Evolutionary conservation across 1,140 invertebrate genomes (phyloP), one percentile per base, ranked within the genome.

Genomic region (Plectus sambesii): DNA sequence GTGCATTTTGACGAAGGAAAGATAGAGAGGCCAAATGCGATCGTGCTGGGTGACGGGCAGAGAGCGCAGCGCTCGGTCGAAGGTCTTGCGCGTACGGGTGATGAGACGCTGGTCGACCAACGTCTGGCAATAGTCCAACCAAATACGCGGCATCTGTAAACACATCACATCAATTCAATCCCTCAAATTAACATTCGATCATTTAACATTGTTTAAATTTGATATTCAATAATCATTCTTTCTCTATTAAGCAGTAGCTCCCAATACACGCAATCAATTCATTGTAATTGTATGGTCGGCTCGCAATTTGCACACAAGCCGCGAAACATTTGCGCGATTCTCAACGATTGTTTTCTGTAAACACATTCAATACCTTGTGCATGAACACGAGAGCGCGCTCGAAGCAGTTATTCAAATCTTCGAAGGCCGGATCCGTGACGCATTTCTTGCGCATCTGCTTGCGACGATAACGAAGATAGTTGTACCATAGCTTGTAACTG

Each of bases 401-500:
- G 74, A 90, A 96, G 8, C 84, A 84, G 76, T 89, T 92, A 65
- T 92, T 93, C 0, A 93, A 82, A 77, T 89, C 82, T 74, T 93
- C 87, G 73, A 82, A 92, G 27, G 77, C 76, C 5, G 83, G 79
- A 75, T 94, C 86, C 43, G 78, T 84, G 39, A 90, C 80, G 64
- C 82, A 83, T 42, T 79, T 76, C 0, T 80, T 81, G 68, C 84
- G 82, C 12, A 89, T 77, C 70, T 93, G 87, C 61, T 76, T 78
- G 52, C 85, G 76, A 58, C 87, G 75, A 36, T 87, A 75, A 61
- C 82, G 82, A 36, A 98, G 73, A 71, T 98, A 99, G 66, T 84
- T 84, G 68, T 96, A 88, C 93, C 93, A 98, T 33, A 98, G 72
- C 71, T 97, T 99, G 68, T 98, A 98, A 63, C 89, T 94, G 63